These are phyloP conservation scores for Oikopleura dioica DNA, from an alignment of 23 tunicate genomes.

Conservation along the genomic window DNA sequence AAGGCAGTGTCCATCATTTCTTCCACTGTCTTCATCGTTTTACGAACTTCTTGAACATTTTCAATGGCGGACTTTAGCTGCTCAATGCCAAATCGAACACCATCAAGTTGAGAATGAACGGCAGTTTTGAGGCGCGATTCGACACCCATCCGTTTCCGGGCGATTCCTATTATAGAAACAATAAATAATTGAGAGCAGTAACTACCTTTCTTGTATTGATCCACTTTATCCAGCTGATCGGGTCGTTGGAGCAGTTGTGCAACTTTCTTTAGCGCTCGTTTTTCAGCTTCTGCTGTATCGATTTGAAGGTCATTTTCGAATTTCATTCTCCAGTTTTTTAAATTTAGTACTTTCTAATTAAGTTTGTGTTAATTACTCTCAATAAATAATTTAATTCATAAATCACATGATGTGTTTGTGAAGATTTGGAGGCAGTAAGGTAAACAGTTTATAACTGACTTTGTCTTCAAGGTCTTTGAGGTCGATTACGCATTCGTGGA, in stretches of 20 bases:
- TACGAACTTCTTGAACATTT: slow-evolving; percentile 48
- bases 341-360: no score
- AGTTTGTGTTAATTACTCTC: no score
- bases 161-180: slow-evolving; percentile 27
- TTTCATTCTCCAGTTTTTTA: no score
- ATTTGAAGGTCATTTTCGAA: not conserved
- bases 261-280: slow-evolving; percentile 55
- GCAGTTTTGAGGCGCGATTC: slow-evolving; percentile 95
- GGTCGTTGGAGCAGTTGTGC: slow-evolving; percentile 54
- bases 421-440: not conserved
- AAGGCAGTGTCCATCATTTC: slow-evolving; percentile 26
- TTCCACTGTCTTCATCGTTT: slow-evolving; percentile 46
- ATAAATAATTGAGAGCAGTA: not conserved
- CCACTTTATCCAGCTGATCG: slow-evolving; percentile 91
- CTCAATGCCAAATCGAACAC: slow-evolving; percentile 54
- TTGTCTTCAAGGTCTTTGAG: not conserved
- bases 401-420: not conserved
- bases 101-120: slow-evolving; percentile 91
- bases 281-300: slow-evolving; percentile 30
- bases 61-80: slow-evolving; percentile 58
- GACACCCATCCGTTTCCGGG: slow-evolving; percentile 16
- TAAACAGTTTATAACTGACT: not conserved
- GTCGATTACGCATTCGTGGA: not conserved
- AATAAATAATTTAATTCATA: not conserved
- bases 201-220: slow-evolving; percentile 32